Evolutionary conservation across 2,888 invertebrate species (phyloP).

Genomic region (Himalopsyche tibetana): DNA sequence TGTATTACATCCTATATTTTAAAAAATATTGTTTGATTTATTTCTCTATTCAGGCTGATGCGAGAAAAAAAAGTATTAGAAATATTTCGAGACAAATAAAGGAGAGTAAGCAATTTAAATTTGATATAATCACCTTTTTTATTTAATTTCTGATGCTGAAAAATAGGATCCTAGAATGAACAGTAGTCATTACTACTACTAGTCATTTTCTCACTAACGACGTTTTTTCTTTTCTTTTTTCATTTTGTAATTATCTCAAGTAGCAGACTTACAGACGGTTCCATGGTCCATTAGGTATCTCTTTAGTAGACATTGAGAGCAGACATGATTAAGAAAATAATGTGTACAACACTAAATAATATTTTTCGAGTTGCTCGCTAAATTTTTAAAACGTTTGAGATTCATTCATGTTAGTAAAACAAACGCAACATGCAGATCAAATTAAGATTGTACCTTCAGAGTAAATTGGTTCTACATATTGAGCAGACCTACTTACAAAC

Average conservation of each 20-base stretch:
- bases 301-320: neutral
- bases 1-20: too few species aligned
- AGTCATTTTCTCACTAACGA: too few species aligned
- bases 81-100: too few species aligned
- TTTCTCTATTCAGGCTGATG: too few species aligned
- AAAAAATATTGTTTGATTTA: too few species aligned
- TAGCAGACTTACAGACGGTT: neutral
- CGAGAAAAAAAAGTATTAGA: too few species aligned
- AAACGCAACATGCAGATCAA: constrained; percentile 22
- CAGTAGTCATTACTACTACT: too few species aligned
- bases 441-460: constrained; percentile 3
- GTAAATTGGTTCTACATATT: constrained; percentile 10
- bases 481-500: constrained; percentile 14
- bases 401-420: neutral
- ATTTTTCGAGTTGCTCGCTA: neutral
- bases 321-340: neutral
- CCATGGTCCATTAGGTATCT: neutral
- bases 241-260: neutral
- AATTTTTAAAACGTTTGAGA: neutral
- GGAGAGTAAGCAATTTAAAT: too few species aligned
- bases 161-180: too few species aligned
- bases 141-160: too few species aligned
- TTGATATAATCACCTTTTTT: too few species aligned
- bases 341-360: neutral
- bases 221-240: neutral